Conservation (phyloP, 2,797 vertebrate species). For the Pangasius krempfi region DNA sequence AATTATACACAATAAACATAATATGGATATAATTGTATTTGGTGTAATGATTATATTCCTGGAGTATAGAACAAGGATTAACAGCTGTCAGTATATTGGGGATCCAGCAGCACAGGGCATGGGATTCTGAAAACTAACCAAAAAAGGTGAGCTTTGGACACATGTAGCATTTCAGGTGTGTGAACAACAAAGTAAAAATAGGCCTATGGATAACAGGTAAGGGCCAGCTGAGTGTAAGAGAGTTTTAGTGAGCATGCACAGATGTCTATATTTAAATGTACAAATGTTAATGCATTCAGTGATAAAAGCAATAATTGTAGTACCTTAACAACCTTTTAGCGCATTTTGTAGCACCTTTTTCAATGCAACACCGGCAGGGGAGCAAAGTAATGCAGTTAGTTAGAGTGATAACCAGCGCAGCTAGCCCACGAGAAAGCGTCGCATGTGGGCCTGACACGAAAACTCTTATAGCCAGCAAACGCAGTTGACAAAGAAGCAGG, state of each 20-base stretch:
- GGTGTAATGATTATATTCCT: background rate
- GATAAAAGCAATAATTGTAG: too few relatives aligned
- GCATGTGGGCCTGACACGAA: background rate
- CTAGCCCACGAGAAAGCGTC: too few relatives aligned
- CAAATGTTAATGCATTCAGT: too few relatives aligned
- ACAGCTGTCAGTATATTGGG: background rate
- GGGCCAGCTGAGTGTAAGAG: background rate
- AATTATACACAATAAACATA: background rate
- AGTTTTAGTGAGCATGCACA: background rate
- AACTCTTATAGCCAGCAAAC: too few relatives aligned
- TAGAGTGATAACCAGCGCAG: too few relatives aligned
- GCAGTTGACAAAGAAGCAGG: too few relatives aligned
- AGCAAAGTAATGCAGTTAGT: too few relatives aligned
- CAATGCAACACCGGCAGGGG: too few relatives aligned
- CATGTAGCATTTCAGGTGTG: background rate
- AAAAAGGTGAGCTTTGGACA: background rate
- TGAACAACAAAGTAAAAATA: background rate
- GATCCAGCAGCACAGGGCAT: background rate
- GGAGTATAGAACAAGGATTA: background rate
- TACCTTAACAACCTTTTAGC: too few relatives aligned
- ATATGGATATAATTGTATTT: background rate
- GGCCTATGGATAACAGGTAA: background rate
- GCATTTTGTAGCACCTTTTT: too few relatives aligned
- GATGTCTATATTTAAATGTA: background rate
- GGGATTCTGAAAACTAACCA: background rate